These are phyloP conservation scores for Sisor rabdophorus DNA, from an alignment of 2,113 vertebrate species.

Conservation along the genomic window DNA sequence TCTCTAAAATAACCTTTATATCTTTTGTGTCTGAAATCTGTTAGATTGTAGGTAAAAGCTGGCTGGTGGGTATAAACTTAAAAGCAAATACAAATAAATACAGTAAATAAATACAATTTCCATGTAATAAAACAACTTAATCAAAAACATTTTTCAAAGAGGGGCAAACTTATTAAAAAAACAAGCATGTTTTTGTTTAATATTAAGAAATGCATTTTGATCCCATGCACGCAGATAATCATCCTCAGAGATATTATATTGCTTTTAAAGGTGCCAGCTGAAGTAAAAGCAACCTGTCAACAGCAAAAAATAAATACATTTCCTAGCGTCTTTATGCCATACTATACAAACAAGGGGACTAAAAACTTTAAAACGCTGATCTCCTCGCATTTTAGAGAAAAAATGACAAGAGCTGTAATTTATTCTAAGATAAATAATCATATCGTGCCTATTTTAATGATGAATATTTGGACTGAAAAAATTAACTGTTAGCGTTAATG, in stretches of 20 bases:
- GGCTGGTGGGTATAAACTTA: background rate
- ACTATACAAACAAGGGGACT: background rate
- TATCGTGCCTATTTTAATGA: background rate
- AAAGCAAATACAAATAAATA: no score
- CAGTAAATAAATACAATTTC: background rate
- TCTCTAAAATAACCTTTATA: no score
- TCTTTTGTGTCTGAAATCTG: background rate
- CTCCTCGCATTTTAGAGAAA: no score
- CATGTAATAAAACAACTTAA: background rate
- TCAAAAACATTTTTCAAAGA: background rate
- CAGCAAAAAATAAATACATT: background rate
- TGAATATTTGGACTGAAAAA: background rate
- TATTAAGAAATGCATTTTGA: background rate
- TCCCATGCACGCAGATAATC: background rate
- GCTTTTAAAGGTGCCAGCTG: background rate
- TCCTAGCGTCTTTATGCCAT: background rate
- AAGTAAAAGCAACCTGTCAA: slow-evolving; percentile 38
- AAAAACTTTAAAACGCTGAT: background rate
- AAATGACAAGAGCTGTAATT: no score
- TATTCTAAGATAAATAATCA: no score
- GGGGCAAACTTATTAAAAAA: background rate
- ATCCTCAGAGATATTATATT: background rate
- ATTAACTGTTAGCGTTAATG: background rate
- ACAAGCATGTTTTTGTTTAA: background rate
- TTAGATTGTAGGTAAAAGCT: background rate